Evolutionary conservation across 2,888 invertebrate genomes (phyloP), one percentile per base, ranked within the genome.

Genomic region (Tenthredo amoena): DNA sequence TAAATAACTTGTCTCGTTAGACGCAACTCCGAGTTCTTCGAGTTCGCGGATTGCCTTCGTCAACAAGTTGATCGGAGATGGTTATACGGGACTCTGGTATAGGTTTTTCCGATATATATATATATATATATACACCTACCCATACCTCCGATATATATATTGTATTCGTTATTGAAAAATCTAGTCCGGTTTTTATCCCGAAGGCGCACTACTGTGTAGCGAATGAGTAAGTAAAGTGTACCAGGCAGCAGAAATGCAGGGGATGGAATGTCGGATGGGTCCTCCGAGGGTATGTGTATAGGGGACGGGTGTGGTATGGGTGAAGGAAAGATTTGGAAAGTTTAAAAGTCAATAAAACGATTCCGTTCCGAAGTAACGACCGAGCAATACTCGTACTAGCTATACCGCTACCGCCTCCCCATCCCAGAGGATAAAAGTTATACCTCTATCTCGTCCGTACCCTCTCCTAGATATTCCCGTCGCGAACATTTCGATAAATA

Each of bases 291-390:
- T 55, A n/a, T 55, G 7, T 55, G 55, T 55, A 55, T n/a, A n/a
- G n/a, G n/a, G 10, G n/a, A 55, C 7, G n/a, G n/a, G 55, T 55
- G 18, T n/a, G 0, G 55, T 55, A n/a, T 55, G 55, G 55, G 21
- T 15, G 21, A 5, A 62, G 79, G 4, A 81, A 26, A 81, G 58
- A 81, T 81, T 81, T 21, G n/a, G 62, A n/a, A 40, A 81, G 81
- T 81, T 81, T 37, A 81, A 58, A 55, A 81, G 81, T 62, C 81
- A 81, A 62, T 81, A 81, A 81, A 81, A 81, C 81, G 81, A 81
- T 81, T 81, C 40, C 58, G 58, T n/a, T 81, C 10, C 62, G 26
- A 55, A 55, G 77, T 77, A 77, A 55, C 77, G 77, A 77, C 43
- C 31, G 55, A 77, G 50, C 50, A 50, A 77, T 77, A 77, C 50